Base-by-base conservation (phyloP, 2,888 invertebrate genomes). In the Sarcophaga rosellei region DNA sequence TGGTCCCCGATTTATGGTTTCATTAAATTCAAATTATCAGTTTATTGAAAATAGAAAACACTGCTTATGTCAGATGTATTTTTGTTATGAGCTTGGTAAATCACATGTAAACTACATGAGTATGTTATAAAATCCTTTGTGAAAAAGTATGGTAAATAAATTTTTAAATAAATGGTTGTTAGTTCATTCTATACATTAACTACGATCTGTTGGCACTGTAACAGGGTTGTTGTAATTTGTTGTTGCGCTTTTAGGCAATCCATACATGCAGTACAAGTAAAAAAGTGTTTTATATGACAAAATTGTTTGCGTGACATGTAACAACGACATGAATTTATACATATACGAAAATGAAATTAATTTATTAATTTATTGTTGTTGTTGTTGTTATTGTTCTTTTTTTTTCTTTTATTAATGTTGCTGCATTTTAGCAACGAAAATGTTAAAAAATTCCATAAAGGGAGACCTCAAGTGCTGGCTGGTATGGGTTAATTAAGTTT, bases 251-350 rank as follows among this genome's bases (percentile, higher is more conserved):
- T 44, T 23, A 75, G 70, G 75, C 78, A 79, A 21, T 45, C n/a
- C 10, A 44, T 45, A 53, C n/a, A 11, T 45, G 10, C 21, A 15
- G n/a, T 61, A 84, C 75, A 81, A 84, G n/a, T 61, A 84, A 79
- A 81, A 84, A 81, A 86, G 86, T 86, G 86, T 86, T 86, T 86
- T 86, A 81, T 86, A 65, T 86, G 86, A 86, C 84, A 86, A 86
- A 86, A 84, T 84, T 86, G 86, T 68, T 84, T 84, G 86, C 84
- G 84, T 86, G 86, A 86, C 84, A 84, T 84, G 78, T 79, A 78
- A 73, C 75, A 86, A 83, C 82, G 80, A 59, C 77, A 68, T 53
- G 35, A 78, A 80, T 53, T 53, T 53, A 75, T 21, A n/a, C n/a
- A n/a, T n/a, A 11, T 47, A 84, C 75, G 70, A 81, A 86, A 81